Base-by-base conservation (phyloP, 2,113 vertebrate species). In the Campylorhamphus procurvoides region DNA sequence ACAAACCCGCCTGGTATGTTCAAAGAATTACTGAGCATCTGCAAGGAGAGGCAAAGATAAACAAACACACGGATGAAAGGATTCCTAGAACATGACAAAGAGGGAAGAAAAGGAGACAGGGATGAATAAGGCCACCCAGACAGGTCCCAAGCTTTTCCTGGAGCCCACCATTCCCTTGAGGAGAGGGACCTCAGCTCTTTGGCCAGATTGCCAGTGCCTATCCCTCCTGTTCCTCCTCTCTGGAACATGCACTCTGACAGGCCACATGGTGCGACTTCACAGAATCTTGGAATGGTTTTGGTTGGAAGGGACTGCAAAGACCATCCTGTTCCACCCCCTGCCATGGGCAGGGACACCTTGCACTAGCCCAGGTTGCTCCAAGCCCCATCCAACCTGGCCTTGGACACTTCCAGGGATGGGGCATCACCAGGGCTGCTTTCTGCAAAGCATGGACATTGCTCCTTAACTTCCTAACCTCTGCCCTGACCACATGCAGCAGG, bases 11-110 rank as follows among this genome's bases (percentile, higher is more conserved):
- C 92, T 92, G 88, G 93, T 88, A 20, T 24, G 50, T 93, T 95
- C 95, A 96, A 95, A 94, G 92, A 96, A 93, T 96, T 93, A 79
- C 85, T 75, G 90, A 93, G 94, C 95, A 95, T 97, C 94, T 95
- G 96, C 90, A 83, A 96, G 63, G 75, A 96, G 63, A 94, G 39
- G 31, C 79, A 96, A 97, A 97, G 88, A 96, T 93, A 97, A 97
- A 97, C 95, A 97, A 97, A 97, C 95, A 96, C 1, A 2, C 0
- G 50, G 92, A 96, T 97, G 84, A 96, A 97, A 97, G 96, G 88
- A 97, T 97, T 97, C 96, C 90, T 96, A 78, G 68, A 66, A 94
- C 82, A 97, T 94, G 96, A 96, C 95, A 94, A 92, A 97, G 55
- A 93, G 82, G 75, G 56, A 92, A 96, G 79, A 53, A 88, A 90